Base-by-base conservation (phyloP, 2,888 invertebrate species). In the Lissocephala sabroskyi region DNA sequence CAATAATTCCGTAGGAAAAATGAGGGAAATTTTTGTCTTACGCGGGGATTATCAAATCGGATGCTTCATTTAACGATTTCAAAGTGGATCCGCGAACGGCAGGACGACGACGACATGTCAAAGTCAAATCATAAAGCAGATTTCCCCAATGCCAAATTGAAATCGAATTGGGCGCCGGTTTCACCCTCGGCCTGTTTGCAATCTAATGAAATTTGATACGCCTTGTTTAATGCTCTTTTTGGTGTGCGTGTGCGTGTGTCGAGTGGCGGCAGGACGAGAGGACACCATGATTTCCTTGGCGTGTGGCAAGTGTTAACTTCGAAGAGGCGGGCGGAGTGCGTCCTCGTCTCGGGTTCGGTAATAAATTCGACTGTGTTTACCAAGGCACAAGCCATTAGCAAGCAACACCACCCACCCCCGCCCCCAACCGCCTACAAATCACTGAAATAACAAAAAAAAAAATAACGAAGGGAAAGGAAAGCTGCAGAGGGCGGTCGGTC, bases 121-220 rank as follows among this genome's bases (percentile, higher is more conserved):
- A 65, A 65, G 65, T 65, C 54, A 54, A 60, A 56, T 41, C 51
- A 62, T 53, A 57, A 65, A 62, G 58, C 45, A 58, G 71, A 77
- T 68, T 70, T 74, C 49, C 52, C n/a, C 35, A 35, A 35, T 61
- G 62, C 65, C 56, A 58, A 62, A 65, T 62, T 65, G 66, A 63
- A 65, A 55, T 64, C 68, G 59, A 74, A 74, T 76, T 77, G 45
- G 16, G 5, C 65, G 9, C n/a, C n/a, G n/a, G n/a, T n/a, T n/a
- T n/a, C n/a, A n/a, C n/a, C n/a, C n/a, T n/a, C n/a, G n/a, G n/a
- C n/a, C n/a, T n/a, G n/a, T n/a, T n/a, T n/a, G n/a, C n/a, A n/a
- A n/a, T n/a, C n/a, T n/a, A 84, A 84, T 84, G 85, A 84, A 85
- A 85, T 84, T 82, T 81, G 84, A 85, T 85, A 84, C 80, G 84